Conservation (phyloP, 2,888 invertebrate genomes). For the Platypus cylindrus region DNA sequence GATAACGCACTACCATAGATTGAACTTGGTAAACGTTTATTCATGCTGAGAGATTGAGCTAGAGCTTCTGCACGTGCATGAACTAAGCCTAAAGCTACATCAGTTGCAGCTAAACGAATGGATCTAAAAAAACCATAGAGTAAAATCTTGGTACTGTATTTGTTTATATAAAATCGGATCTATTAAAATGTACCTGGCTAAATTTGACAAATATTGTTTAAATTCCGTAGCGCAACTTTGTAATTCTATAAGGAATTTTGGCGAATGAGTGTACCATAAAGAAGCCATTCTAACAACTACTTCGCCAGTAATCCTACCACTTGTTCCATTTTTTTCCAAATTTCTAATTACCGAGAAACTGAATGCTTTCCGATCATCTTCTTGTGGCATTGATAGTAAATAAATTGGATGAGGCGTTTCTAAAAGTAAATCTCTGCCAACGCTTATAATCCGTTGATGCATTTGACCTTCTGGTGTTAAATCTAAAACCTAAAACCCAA, state of each 20-base stretch:
- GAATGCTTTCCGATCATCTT: conserved; percentile 36
- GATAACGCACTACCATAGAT: conserved; percentile 33
- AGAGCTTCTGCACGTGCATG: conserved; percentile 52
- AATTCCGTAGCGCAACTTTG: conserved; percentile 84
- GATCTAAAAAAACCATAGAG: conserved; percentile 33
- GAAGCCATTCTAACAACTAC: conserved; percentile 62
- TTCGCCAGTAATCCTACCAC: conserved; percentile 26
- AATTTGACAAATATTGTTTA: conserved; percentile 72
- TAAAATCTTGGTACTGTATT: neutral
- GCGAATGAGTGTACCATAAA: conserved; percentile 88
- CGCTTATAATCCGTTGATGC: conserved; percentile 75
- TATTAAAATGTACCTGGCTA: conserved; percentile 44
- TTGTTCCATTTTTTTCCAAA: conserved; percentile 14
- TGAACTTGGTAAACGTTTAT: conserved; percentile 38
- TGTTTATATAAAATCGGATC: neutral
- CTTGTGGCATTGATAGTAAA: conserved; percentile 29
- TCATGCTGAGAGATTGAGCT: conserved; percentile 44
- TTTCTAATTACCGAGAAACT: conserved; percentile 39
- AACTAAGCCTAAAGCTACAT: conserved; percentile 84
- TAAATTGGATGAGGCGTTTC: conserved; percentile 36
- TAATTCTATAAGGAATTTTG: conserved; percentile 71
- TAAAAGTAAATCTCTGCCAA: conserved; percentile 62
- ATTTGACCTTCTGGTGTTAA: conserved; percentile 71
- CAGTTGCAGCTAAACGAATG: conserved; percentile 81
- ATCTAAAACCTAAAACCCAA: conserved; percentile 47